Percentiles rank a stretch among this genome's conserved stretches.
phyloP scores from a whole-genome alignment of 2,888 invertebrate genomes.

The Nebria brevicollis region DNA sequence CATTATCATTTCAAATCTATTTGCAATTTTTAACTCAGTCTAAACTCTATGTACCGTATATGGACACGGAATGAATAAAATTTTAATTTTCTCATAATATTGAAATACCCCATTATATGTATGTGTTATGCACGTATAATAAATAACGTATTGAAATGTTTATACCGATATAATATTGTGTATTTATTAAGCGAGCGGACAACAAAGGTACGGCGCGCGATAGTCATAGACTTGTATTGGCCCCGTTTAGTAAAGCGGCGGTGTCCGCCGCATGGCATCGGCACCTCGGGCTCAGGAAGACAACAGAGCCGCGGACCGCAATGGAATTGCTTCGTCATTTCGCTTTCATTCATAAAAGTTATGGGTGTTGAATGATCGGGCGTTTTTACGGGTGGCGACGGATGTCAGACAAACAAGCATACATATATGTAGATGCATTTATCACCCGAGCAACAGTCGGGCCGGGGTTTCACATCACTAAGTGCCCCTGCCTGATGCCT shows the following conservation, averaged over 20 bases:
- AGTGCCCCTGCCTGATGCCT: neutral
- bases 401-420: neutral
- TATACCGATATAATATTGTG: too few species aligned
- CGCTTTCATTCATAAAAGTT: conserved; percentile 52
- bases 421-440: neutral
- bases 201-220: neutral
- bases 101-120: too few species aligned
- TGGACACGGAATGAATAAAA: too few species aligned
- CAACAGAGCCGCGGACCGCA: neutral
- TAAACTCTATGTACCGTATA: too few species aligned
- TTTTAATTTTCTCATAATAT: too few species aligned
- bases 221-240: neutral
- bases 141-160: too few species aligned
- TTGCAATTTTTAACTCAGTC: too few species aligned
- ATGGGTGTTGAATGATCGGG: conserved; percentile 48
- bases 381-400: conserved; percentile 22
- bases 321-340: conserved; percentile 50
- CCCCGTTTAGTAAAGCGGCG: neutral
- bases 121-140: too few species aligned
- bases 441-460: neutral
- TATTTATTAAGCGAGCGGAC: too few species aligned
- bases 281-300: neutral
- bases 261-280: neutral
- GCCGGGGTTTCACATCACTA: neutral
- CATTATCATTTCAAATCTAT: too few species aligned